Conservation (phyloP, 2,888 invertebrate genomes). For the Amorpha juglandis region DNA sequence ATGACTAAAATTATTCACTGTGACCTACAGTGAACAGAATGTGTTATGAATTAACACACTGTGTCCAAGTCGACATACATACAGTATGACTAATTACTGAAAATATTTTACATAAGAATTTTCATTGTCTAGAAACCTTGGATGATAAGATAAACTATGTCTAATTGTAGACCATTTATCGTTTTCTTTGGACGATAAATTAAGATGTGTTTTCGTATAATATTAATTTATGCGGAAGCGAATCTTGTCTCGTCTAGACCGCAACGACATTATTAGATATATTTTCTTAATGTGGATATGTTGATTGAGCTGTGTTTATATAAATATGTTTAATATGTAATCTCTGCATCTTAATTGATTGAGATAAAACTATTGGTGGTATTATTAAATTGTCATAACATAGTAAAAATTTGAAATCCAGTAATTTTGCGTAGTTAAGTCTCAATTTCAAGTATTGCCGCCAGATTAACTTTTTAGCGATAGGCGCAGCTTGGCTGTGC, state of each 20-base stretch:
- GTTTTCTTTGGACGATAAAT: neutral
- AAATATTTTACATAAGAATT: constrained; percentile 52
- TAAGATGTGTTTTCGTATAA: neutral
- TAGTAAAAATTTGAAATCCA: neutral
- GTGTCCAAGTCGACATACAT: neutral
- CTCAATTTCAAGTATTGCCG: no score
- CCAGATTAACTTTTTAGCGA: no score
- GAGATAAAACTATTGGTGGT: neutral
- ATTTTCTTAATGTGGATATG: neutral
- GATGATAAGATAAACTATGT: constrained; percentile 64
- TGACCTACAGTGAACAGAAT: neutral
- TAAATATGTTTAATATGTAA: neutral
- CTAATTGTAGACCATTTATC: constrained; percentile 39
- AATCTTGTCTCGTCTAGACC: neutral
- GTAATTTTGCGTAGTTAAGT: no score
- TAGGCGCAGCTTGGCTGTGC: no score
- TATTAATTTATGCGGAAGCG: neutral
- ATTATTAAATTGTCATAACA: neutral
- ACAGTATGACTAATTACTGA: constrained; percentile 48
- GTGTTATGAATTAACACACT: neutral
- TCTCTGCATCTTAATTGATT: neutral
- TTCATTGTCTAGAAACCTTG: constrained; percentile 65
- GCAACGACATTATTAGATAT: neutral
- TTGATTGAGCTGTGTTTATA: neutral
- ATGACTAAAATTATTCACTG: neutral